A percentile compares a stretch with the other conserved stretches of the same genome.
phyloP scores from a whole-genome alignment of 1,140 invertebrate species.

The Teleogryllus occipitalis region DNA sequence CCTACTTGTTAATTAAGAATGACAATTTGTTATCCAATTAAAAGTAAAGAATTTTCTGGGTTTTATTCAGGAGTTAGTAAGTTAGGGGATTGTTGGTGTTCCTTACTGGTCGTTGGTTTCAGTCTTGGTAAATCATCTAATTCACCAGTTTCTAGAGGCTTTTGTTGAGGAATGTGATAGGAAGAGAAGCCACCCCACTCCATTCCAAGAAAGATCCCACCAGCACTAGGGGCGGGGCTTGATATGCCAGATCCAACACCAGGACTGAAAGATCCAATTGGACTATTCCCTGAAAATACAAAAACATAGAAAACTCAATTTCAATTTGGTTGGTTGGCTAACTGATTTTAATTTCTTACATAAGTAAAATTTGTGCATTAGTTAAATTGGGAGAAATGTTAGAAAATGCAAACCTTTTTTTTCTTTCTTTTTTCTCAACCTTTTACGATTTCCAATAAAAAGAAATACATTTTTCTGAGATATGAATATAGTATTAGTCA shows the following conservation, averaged over 20 bases:
- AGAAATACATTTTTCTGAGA: too few species aligned
- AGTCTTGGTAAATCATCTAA: conserved; percentile 40
- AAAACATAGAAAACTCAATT: background rate
- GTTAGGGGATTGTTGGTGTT: conserved; percentile 7
- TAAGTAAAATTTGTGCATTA: background rate
- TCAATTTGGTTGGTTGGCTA: background rate
- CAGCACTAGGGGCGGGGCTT: conserved; percentile 7
- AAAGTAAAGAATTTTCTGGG: background rate
- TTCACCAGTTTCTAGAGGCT: conserved; percentile 36
- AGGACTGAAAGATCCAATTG: conserved; percentile 22
- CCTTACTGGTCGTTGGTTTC: conserved; percentile 29
- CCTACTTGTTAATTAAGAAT: background rate
- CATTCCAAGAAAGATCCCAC: conserved; percentile 39
- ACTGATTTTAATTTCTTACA: background rate
- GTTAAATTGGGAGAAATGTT: background rate
- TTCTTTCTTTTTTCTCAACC: too few species aligned
- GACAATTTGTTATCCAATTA: background rate
- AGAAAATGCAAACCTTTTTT: too few species aligned
- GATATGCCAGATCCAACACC: background rate
- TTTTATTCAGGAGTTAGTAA: conserved; percentile 11
- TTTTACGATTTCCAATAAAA: too few species aligned
- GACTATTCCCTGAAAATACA: conserved; percentile 20
- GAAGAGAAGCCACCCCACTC: conserved; percentile 43
- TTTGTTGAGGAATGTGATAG: conserved; percentile 34
- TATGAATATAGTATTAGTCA: too few species aligned